Base-by-base conservation (phyloP, 2,888 invertebrate genomes). In the Pseudanteris insignis region DNA sequence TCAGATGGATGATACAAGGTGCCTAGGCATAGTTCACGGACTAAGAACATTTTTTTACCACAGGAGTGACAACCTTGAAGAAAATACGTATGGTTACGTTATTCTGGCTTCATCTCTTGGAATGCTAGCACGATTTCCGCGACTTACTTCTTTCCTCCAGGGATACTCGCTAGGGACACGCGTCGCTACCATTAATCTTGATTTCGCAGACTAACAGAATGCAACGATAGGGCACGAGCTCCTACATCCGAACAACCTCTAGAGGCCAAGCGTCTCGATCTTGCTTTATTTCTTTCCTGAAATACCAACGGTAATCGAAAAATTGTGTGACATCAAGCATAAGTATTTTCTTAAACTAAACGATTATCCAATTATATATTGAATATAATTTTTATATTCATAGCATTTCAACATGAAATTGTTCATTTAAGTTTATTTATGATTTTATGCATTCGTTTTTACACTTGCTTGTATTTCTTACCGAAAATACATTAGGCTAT, bases 121-220 rank as follows among this genome's bases (percentile, higher is more conserved):
- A 58, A 66, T 64, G 67, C 58, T 54, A 63, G 62, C 62, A 65
- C 63, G 66, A 66, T 68, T 69, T 67, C 57, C 57, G 65, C 51
- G 65, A 64, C 63, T 65, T 53, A 37, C 53, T 47, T 53, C 62
- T 33, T 55, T 63, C 65, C 66, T 65, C 64, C 26, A 28, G 63
- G 58, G 67, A 67, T 43, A 46, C 64, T 55, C 57, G 59, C 62
- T 47, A 55, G 67, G 65, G 66, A 63, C 69, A 67, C 67, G 70
- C 72, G 67, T 67, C 67, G 50, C 66, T 44, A 62, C 67, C 72
- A 73, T 74, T 72, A 74, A 73, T 74, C 73, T 73, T 73, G 70
- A 73, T 73, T 70, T 68, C 61, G 64, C 61, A 66, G 64, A 67
- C 66, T 66, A 60, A 69, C 66, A 64, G 67, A 67, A 67, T 67